These are phyloP conservation scores for Galerucella nymphaeae DNA, from an alignment of 2,888 invertebrate species.

Conservation along the genomic window DNA sequence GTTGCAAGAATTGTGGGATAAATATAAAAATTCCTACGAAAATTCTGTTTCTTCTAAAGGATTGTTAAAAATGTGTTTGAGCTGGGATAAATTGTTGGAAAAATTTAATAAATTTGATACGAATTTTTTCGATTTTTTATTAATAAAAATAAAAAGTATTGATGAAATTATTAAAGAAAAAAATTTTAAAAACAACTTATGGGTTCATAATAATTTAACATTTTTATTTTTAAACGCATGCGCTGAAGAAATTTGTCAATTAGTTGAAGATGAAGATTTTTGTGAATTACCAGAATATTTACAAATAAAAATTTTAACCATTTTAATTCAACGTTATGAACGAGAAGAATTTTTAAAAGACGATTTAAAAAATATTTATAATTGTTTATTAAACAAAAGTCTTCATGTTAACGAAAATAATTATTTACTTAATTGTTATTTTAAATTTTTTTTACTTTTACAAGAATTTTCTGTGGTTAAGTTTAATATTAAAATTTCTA, in stretches of 20 bases:
- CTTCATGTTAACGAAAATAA: slow-evolving; percentile 27
- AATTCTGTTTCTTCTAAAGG: slow-evolving; percentile 25
- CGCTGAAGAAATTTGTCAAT: slow-evolving; percentile 28
- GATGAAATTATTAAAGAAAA: slow-evolving; percentile 33
- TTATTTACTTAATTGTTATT: slow-evolving; percentile 49
- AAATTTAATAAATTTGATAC: slow-evolving; percentile 39
- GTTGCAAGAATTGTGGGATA: slow-evolving; percentile 48
- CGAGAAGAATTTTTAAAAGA: slow-evolving; percentile 34
- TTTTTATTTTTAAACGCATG: slow-evolving; percentile 42
- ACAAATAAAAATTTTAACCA: slow-evolving; percentile 48
- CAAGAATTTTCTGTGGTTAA: slow-evolving; percentile 21
- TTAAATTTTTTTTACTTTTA: slow-evolving; percentile 47
- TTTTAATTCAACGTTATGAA: slow-evolving; percentile 43
- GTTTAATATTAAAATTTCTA: neutral
- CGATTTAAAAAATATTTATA: slow-evolving; percentile 35
- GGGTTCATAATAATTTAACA: slow-evolving; percentile 51
- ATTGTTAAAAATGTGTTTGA: slow-evolving; percentile 29
- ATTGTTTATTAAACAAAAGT: slow-evolving; percentile 39
- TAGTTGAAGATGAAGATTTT: slow-evolving; percentile 39
- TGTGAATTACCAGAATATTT: slow-evolving; percentile 41
- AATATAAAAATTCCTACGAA: slow-evolving; percentile 41
- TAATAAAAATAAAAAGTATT: slow-evolving; percentile 43
- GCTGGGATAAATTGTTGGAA: slow-evolving; percentile 31
- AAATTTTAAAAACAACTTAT: slow-evolving; percentile 45
- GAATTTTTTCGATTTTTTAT: slow-evolving; percentile 48